Evolutionary conservation across 2,888 invertebrate species (phyloP).

Genomic region (Andrena camellia): DNA sequence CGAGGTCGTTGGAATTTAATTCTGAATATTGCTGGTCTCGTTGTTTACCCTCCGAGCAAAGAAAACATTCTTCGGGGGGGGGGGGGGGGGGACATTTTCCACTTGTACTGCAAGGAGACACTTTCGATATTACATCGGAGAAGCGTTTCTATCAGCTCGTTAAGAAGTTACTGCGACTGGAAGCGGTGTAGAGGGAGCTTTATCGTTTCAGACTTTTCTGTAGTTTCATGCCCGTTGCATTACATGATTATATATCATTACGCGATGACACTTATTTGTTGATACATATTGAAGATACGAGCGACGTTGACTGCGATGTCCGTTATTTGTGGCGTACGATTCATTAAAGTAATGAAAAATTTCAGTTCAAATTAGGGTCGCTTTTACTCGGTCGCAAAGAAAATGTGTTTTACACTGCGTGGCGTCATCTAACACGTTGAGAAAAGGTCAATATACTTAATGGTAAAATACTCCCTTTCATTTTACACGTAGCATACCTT

Average conservation of each 20-base stretch:
- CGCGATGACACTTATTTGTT: background rate
- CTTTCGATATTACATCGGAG: background rate
- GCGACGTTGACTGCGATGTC: background rate
- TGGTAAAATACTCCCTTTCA: background rate
- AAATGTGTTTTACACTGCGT: background rate
- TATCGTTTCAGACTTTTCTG: background rate
- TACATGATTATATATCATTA: background rate
- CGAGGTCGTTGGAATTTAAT: conserved; percentile 6
- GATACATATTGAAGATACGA: background rate
- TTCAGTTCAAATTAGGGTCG: background rate
- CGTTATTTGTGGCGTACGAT: no score
- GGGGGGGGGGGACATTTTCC: background rate
- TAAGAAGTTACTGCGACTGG: conserved; percentile 21
- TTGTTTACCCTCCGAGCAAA: background rate
- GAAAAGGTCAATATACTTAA: background rate
- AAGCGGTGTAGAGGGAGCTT: background rate
- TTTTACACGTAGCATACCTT: background rate
- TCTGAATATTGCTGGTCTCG: background rate
- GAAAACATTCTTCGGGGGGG: background rate
- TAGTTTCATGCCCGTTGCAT: background rate
- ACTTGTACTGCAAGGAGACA: background rate
- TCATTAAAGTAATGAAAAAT: background rate
- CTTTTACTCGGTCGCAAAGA: no score
- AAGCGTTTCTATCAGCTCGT: conserved; percentile 3
- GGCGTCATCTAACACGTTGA: no score